phyloP scores from a whole-genome alignment of 2,888 invertebrate species.

The Agrochola lota region DNA sequence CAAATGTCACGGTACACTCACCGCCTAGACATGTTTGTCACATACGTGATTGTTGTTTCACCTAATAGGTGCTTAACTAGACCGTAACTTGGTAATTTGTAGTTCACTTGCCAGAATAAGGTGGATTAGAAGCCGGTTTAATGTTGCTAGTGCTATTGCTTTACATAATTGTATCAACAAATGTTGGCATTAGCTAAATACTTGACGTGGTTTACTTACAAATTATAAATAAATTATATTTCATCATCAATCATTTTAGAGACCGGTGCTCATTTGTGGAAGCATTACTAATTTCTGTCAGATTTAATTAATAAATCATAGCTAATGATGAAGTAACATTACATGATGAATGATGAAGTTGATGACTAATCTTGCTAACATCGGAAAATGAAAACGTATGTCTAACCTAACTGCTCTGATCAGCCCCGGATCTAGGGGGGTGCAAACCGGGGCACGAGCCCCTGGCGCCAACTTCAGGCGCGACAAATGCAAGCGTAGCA shows the following conservation, averaged over 20 bases:
- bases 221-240: constrained; percentile 17
- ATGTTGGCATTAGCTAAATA: neutral
- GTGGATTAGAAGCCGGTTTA: constrained; percentile 14
- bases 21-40: constrained; percentile 44
- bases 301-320: neutral
- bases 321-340: constrained; percentile 1
- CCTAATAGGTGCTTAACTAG: constrained; percentile 59
- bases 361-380: neutral
- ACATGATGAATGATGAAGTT: neutral
- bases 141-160: neutral
- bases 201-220: neutral
- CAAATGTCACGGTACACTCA: constrained; percentile 43
- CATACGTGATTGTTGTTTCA: constrained; percentile 37
- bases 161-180: constrained; percentile 26
- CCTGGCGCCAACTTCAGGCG: too few relatives aligned
- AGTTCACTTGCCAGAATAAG: constrained; percentile 33
- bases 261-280: neutral
- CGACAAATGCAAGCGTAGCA: too few relatives aligned
- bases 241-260: neutral
- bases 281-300: neutral
- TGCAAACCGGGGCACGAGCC: too few relatives aligned
- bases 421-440: too few relatives aligned
- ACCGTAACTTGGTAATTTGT: constrained; percentile 57
- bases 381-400: neutral
- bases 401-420: neutral